These are phyloP conservation scores for Lepidothrix coronata DNA, from an alignment of 2,113 vertebrate species.

Conservation along the genomic window DNA sequence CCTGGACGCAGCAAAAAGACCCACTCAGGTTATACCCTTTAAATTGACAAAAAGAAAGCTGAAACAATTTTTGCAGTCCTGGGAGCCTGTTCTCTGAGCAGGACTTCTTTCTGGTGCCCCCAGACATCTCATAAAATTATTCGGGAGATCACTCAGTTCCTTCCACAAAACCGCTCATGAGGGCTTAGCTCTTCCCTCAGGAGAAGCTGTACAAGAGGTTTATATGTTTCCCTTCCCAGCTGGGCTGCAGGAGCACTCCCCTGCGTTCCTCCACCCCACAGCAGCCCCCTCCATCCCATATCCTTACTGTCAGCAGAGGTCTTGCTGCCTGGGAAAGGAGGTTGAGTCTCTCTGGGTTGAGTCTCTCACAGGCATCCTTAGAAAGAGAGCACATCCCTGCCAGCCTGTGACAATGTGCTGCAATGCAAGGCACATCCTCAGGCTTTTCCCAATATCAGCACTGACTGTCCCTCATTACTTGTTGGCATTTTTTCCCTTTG, in stretches of 20 bases:
- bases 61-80: neutral
- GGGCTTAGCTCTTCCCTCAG: neutral
- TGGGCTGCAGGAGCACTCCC: neutral
- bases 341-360: neutral
- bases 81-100: neutral
- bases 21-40: neutral
- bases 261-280: neutral
- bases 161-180: accelerated
- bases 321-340: neutral
- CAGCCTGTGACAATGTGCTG: accelerated
- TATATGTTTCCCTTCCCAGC: neutral
- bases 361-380: neutral
- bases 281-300: neutral
- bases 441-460: neutral
- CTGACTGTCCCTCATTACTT: neutral
- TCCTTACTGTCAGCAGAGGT: neutral
- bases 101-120: neutral
- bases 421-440: neutral
- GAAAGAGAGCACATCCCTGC: neutral
- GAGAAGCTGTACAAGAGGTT: neutral
- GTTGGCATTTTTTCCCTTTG: neutral
- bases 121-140: neutral
- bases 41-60: neutral
- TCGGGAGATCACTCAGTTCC: neutral
- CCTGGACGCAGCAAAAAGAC: neutral